Evolutionary conservation across 2,797 vertebrate species (phyloP).

Genomic region (Sebastiscus albofasciatus): DNA sequence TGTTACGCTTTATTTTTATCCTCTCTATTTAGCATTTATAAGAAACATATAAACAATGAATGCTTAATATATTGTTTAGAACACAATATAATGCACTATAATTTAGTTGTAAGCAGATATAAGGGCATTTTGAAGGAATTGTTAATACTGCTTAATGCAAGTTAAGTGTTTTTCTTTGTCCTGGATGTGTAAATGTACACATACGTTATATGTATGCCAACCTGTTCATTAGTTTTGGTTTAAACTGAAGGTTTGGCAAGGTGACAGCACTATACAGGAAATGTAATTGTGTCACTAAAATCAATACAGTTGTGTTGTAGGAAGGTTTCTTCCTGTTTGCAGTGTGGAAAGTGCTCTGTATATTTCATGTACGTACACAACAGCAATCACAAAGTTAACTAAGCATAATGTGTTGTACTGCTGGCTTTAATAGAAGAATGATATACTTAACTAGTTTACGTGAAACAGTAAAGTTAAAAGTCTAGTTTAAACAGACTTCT

Average conservation of each 20-base stretch:
- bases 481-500: neutral
- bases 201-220: neutral
- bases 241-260: neutral
- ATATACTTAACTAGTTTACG: neutral
- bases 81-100: neutral
- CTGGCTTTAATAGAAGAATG: conserved; percentile 7
- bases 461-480: no score
- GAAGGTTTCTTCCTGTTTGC: neutral
- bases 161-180: neutral
- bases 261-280: neutral
- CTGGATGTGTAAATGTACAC: neutral
- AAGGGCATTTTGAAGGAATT: neutral
- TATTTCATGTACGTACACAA: neutral
- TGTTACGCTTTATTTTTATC: neutral
- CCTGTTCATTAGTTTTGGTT: neutral
- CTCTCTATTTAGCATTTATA: neutral
- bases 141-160: neutral
- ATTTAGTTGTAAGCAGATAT: neutral
- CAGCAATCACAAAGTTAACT: conserved; percentile 20
- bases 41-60: neutral
- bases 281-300: conserved; percentile 10
- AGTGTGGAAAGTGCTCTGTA: neutral
- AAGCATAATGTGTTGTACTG: conserved; percentile 2
- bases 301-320: neutral
- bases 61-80: neutral